Evolutionary conservation across 2,113 vertebrate species (phyloP).

Genomic region (Chelonoidis abingdonii): DNA sequence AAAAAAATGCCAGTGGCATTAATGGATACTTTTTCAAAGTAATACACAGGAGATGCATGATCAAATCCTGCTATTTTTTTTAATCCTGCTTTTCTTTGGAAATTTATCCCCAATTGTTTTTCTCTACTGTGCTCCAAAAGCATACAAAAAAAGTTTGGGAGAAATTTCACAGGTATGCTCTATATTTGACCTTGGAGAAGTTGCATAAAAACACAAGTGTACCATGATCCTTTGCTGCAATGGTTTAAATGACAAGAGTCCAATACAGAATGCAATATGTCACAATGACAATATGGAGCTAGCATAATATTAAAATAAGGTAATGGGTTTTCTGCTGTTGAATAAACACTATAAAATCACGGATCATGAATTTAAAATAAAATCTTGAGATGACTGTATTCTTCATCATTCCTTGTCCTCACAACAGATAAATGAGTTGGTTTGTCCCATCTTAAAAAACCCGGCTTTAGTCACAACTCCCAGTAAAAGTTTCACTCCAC

Average conservation of each 20-base stretch:
- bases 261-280: neutral
- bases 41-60: neutral
- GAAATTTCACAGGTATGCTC: neutral
- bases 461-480: neutral
- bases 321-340: neutral
- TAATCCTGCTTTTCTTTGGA: neutral
- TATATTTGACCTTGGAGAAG: neutral
- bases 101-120: neutral
- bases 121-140: neutral
- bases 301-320: neutral
- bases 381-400: neutral
- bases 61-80: neutral
- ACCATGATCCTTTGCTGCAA: neutral
- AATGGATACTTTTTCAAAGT: slow-evolving; percentile 7
- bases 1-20: slow-evolving; percentile 6
- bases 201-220: neutral
- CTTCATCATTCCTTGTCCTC: neutral
- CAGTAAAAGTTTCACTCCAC: neutral
- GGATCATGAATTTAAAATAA: neutral
- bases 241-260: neutral
- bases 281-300: neutral
- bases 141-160: neutral
- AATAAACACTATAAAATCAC: neutral
- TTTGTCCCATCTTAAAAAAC: neutral
- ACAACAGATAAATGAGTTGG: neutral